These are phyloP conservation scores for Valencia hispanica DNA, from an alignment of 2,797 vertebrate genomes.

Conservation along the genomic window DNA sequence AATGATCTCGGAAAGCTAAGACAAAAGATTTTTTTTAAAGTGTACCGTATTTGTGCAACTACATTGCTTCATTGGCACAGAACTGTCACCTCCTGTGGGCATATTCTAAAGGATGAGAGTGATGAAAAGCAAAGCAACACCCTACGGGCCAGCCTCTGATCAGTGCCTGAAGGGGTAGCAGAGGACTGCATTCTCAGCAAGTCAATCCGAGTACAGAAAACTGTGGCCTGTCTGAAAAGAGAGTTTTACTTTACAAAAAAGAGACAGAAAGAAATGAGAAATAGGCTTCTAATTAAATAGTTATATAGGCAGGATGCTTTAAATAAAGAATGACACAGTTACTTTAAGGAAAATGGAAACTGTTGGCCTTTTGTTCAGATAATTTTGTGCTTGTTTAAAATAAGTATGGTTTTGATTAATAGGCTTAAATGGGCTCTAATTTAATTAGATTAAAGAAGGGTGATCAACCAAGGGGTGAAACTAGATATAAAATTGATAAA, in stretches of 20 bases:
- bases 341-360: neutral
- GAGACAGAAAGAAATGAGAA: conserved; percentile 8
- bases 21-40: conserved; percentile 42
- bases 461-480: neutral
- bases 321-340: neutral
- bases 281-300: conserved; percentile 3
- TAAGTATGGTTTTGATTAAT: neutral
- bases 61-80: conserved; percentile 32
- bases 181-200: conserved; percentile 71
- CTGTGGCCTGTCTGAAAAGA: conserved; percentile 30
- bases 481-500: neutral
- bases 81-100: conserved; percentile 68
- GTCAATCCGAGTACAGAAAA: conserved; percentile 57
- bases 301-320: conserved; percentile 1
- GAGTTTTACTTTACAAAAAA: conserved; percentile 30
- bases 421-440: neutral
- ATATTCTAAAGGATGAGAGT: conserved; percentile 66
- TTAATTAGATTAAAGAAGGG: neutral
- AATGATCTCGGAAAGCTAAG: conserved; percentile 57
- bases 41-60: conserved; percentile 47
- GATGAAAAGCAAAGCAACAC: conserved; percentile 77
- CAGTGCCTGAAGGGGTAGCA: conserved; percentile 62
- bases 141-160: conserved; percentile 70
- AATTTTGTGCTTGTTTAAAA: neutral
- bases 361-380: neutral